Base-by-base conservation (phyloP, 2,113 vertebrate genomes). In the Caranx ignobilis region DNA sequence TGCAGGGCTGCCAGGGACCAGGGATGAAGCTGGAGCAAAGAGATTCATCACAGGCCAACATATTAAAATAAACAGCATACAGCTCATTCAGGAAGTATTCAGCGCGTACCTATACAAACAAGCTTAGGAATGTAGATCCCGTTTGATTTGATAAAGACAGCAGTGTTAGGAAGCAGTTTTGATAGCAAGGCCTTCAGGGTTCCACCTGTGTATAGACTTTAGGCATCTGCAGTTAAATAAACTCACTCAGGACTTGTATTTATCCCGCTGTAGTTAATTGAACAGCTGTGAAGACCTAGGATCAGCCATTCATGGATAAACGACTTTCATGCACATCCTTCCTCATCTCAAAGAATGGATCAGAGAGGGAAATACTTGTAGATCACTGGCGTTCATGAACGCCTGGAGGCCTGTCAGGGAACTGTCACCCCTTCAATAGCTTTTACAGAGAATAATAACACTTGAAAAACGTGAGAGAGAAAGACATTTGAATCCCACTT, bases 1-100 rank as follows among this genome's bases (percentile, higher is more conserved):
- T 97, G 88, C 98, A 99, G 59, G 95, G 61, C 1, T 96, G 96
- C 98, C 98, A 99, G 59, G 95, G 93, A 75, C 96, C 95, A 2
- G 97, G 96, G 93, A 98, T 95, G 92, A 98, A 98, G 83, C 98
- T 99, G 89, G 12, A 57, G 11, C 9, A 54, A n/a, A 65, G 47
- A 48, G 54, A 67, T 75, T 19, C n/a, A 71, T 70, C 2, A 13
- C 34, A 55, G 26, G 26, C 26, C 26, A 41, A 48, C 50, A 43
- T 45, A 32, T 12, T 31, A 41, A 66, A 11, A 48, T 18, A 65
- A 74, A 19, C 71, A 61, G 56, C 34, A 43, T 71, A 37, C 61
- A 54, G 13, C 15, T 69, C 34, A 59, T 47, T 71, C 8, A 37
- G 19, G 57, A 35, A 31, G 32, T 32, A 39, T 11, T 37, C 5